These are phyloP conservation scores for Chelonia mydas DNA, from an alignment of 2,797 vertebrate species.

Conservation along the genomic window DNA sequence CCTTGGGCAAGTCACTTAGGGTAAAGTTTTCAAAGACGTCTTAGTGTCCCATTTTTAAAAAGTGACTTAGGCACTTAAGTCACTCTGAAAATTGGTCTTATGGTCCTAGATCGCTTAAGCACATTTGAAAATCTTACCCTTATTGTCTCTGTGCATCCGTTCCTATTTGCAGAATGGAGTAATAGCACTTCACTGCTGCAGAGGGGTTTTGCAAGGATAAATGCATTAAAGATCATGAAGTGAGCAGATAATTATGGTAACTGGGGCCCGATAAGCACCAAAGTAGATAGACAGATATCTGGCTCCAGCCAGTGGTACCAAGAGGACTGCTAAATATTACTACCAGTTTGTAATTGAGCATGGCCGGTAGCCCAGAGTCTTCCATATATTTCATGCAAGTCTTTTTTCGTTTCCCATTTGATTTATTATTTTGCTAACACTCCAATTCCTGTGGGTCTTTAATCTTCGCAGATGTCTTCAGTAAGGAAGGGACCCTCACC, in stretches of 20 bases:
- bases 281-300: background rate
- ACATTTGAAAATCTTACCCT: background rate
- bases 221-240: background rate
- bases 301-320: background rate
- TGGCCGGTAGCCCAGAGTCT: background rate
- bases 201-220: background rate
- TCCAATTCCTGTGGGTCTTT: background rate
- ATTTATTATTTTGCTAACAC: background rate
- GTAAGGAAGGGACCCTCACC: background rate
- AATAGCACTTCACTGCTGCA: background rate
- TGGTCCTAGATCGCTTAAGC: background rate
- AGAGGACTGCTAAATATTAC: background rate
- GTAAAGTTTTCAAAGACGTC: background rate
- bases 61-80: background rate
- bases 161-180: background rate
- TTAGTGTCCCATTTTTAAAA: background rate
- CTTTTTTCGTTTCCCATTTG: background rate
- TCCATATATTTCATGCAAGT: background rate
- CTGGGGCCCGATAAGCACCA: background rate
- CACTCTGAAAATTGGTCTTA: background rate
- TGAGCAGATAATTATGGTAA: background rate
- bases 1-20: background rate
- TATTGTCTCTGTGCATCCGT: background rate
- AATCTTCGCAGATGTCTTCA: background rate
- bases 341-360: background rate